Evolutionary conservation across 2,888 invertebrate genomes (phyloP).

Genomic region (Polymixis flavicincta): DNA sequence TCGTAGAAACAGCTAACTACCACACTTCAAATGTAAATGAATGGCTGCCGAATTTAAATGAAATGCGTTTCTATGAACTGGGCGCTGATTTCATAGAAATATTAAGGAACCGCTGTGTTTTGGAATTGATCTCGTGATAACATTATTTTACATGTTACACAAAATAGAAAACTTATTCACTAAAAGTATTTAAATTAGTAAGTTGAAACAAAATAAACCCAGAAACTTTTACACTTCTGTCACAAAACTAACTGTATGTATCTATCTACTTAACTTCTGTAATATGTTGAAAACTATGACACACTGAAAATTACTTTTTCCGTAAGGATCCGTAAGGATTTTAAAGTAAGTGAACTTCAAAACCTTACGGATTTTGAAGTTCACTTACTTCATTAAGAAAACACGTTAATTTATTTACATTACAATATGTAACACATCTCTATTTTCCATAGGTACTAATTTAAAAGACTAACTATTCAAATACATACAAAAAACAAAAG

Average conservation of each 20-base stretch:
- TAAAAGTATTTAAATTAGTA: not conserved
- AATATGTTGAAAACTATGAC: not conserved
- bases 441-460: not conserved
- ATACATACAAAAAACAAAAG: not conserved
- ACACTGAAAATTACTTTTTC: not conserved
- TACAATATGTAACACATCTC: not conserved
- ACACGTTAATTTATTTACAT: not conserved
- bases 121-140: not conserved
- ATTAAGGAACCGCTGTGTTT: not conserved
- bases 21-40: conserved; percentile 52
- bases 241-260: no score
- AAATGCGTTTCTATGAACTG: conserved; percentile 8
- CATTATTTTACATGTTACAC: not conserved
- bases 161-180: not conserved
- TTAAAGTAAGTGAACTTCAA: no score
- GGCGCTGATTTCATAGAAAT: not conserved
- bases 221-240: not conserved
- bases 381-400: not conserved
- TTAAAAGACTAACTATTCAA: no score
- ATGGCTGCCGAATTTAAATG: conserved; percentile 23
- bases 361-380: not conserved
- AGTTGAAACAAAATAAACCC: not conserved
- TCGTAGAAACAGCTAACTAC: conserved; percentile 40
- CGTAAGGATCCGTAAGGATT: no score
- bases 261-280: not conserved